Percentiles rank a stretch among this genome's conserved stretches.
These are phyloP conservation scores for Berghia stephanieae DNA, from an alignment of 1,140 invertebrate genomes.

Conservation along the genomic window DNA sequence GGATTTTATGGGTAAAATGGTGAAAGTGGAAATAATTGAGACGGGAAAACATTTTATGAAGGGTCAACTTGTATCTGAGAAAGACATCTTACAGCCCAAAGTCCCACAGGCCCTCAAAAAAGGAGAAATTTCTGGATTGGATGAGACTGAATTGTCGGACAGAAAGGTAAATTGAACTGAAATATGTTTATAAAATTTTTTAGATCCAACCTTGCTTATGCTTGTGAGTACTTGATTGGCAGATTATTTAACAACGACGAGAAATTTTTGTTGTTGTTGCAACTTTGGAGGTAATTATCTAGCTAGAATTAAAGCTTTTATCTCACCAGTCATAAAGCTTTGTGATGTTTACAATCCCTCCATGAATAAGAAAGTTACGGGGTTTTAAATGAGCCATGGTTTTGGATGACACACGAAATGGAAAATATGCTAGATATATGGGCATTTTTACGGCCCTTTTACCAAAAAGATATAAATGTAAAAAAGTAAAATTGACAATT, in stretches of 20 bases:
- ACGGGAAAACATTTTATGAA: slow-evolving; percentile 89
- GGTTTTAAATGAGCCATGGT: no score
- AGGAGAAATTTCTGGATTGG: slow-evolving; percentile 58
- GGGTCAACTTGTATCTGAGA: slow-evolving; percentile 69
- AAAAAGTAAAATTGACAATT: no score
- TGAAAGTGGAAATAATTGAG: slow-evolving; percentile 80
- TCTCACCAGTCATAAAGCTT: no score
- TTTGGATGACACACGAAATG: no score
- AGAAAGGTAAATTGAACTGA: neutral
- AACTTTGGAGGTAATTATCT: neutral
- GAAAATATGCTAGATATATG: no score
- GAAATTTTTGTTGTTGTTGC: no score
- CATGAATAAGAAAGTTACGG: no score
- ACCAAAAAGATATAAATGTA: no score
- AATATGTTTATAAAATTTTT: neutral
- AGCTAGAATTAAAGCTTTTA: neutral
- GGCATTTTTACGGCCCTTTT: no score
- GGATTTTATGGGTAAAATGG: slow-evolving; percentile 82
- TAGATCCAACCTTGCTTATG: neutral
- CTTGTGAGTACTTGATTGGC: neutral
- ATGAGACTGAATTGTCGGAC: neutral
- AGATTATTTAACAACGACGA: neutral
- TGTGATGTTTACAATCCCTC: no score
- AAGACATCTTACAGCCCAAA: slow-evolving; percentile 42
- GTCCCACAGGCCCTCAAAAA: slow-evolving; percentile 58